A percentile compares a stretch with the other conserved stretches of the same genome.
Conservation (phyloP, 2,888 invertebrate species). For the Euzetes globulus region DNA sequence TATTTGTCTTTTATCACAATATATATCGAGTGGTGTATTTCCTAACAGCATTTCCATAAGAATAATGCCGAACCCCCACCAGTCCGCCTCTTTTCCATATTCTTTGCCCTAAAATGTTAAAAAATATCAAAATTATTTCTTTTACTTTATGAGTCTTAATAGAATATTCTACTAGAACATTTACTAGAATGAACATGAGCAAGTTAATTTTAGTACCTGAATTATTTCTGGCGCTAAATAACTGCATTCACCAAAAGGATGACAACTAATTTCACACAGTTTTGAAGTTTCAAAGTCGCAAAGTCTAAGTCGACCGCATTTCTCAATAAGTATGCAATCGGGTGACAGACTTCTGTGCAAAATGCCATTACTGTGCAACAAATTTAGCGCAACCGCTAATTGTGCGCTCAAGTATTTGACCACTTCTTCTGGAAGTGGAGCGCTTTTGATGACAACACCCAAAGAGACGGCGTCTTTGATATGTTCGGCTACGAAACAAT, state of each 20-base stretch:
- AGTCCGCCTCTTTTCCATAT: slow-evolving; percentile 32
- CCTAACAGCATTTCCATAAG: slow-evolving; percentile 21
- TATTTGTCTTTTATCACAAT: slow-evolving; percentile 17
- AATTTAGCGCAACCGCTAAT: slow-evolving; percentile 1
- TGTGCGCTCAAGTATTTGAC: slow-evolving; percentile 18
- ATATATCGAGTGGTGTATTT: slow-evolving; percentile 18
- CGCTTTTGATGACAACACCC: slow-evolving; percentile 17
- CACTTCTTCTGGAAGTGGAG: slow-evolving; percentile 30
- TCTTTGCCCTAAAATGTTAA: not conserved
- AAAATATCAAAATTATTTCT: not conserved
- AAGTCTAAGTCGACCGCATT: slow-evolving; percentile 19
- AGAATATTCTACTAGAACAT: too few species aligned
- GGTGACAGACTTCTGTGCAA: slow-evolving; percentile 15
- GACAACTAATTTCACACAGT: not conserved
- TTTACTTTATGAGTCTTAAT: too few species aligned
- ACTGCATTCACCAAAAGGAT: not conserved
- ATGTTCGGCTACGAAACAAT: slow-evolving; percentile 19
- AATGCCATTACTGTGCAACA: not conserved
- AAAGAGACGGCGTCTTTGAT: slow-evolving; percentile 5
- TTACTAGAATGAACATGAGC: too few species aligned
- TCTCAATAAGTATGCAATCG: slow-evolving; percentile 25
- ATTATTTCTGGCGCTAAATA: slow-evolving; percentile 31
- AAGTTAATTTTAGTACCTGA: not conserved
- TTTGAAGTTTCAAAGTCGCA: slow-evolving; percentile 20
- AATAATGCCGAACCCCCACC: slow-evolving; percentile 29